phyloP scores from a whole-genome alignment of 2,113 vertebrate genomes.

The Micronycteris hirsuta region DNA sequence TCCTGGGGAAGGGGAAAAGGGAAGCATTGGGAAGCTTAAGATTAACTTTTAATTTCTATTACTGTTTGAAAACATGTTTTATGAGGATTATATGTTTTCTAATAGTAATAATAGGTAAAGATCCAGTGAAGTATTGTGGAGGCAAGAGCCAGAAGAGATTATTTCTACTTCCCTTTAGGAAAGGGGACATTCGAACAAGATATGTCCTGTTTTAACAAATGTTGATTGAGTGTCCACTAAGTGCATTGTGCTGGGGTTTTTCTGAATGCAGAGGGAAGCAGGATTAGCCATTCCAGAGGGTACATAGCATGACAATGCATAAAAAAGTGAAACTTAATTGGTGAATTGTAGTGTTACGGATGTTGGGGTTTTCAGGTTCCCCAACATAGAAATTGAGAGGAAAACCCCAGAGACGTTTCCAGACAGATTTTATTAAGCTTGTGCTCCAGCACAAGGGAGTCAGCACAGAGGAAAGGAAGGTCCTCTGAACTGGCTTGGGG shows the following conservation, averaged over 20 bases:
- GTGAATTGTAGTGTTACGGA: background rate
- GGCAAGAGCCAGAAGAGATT: background rate
- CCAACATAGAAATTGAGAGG: background rate
- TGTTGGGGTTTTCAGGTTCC: background rate
- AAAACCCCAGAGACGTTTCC: background rate
- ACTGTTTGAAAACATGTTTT: background rate
- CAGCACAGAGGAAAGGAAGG: background rate
- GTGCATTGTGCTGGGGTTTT: background rate
- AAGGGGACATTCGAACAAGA: background rate
- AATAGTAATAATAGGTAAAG: background rate
- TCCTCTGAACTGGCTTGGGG: background rate
- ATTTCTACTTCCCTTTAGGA: background rate
- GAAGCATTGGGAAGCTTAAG: background rate
- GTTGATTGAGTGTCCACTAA: fast-evolving
- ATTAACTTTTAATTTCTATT: conserved; percentile 6
- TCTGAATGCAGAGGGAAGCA: background rate
- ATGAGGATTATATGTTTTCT: background rate
- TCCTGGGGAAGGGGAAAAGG: background rate
- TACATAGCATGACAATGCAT: background rate
- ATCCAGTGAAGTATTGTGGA: background rate
- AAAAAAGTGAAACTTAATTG: background rate
- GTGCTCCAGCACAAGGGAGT: background rate
- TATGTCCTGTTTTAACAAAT: background rate
- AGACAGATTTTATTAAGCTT: background rate
- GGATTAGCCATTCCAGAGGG: background rate